Percentiles rank a stretch among this genome's conserved stretches.
Conservation (phyloP, 2,797 vertebrate genomes). For the Acrocephalus scirpaceus region DNA sequence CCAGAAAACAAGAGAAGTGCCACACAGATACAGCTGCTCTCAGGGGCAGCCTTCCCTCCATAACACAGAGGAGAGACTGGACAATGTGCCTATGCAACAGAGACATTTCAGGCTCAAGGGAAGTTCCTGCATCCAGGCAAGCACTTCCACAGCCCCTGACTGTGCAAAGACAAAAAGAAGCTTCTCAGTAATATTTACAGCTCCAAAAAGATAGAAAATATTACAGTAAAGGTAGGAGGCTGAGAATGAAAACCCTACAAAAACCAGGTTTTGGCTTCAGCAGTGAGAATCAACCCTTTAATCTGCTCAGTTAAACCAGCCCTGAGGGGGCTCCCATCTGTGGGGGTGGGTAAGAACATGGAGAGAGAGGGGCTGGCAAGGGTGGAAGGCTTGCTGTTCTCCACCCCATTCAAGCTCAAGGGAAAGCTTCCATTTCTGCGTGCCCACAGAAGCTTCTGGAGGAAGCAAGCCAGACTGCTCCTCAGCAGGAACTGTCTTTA, state of each 20-base stretch:
- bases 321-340: background rate
- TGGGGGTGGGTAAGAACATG: background rate
- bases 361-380: background rate
- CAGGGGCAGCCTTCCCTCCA: background rate
- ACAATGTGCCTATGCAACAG: rapidly evolving
- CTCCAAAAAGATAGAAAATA: background rate
- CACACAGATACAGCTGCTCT: background rate
- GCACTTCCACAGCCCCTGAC: background rate
- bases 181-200: rapidly evolving
- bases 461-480: background rate
- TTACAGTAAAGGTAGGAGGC: background rate
- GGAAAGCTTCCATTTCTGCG: background rate
- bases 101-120: background rate
- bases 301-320: background rate
- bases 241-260: background rate
- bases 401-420: background rate
- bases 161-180: background rate
- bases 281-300: background rate
- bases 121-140: background rate
- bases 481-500: constrained; percentile 12
- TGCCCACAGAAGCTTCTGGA: background rate
- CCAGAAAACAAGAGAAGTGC: background rate
- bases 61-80: background rate
- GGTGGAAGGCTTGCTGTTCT: background rate
- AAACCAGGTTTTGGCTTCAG: background rate